Base-by-base conservation (phyloP, 2,888 invertebrate genomes). In the Stenotaenia linearis region DNA sequence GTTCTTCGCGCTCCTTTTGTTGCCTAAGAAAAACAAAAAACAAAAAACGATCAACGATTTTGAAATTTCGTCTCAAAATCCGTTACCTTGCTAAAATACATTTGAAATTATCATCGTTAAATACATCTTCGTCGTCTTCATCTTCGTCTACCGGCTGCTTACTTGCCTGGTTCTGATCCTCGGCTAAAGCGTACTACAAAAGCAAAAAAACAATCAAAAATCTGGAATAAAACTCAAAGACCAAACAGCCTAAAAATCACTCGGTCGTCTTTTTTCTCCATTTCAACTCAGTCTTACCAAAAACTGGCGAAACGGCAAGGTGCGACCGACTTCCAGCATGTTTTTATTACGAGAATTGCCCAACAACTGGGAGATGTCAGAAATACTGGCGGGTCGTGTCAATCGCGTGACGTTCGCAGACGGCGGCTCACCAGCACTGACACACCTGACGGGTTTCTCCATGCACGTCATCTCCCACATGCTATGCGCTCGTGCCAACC, bases 1-100 rank as follows among this genome's bases (percentile, higher is more conserved):
- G 84, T 81, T 89, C 89, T 82, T 89, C 89, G 81, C 89, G 83
- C 84, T 90, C 90, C 82, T 87, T 86, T 84, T 89, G 89, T 83
- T 90, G 90, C 83, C 85, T 85, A 75, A 80, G 75, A 80, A 78
- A 6, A 50, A 25, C 40, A 78, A 78, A 15, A 28, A 45, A 56
- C 2, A 23, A 77, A 18, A n/a, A 18, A 77, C 2, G 3, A 76
- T 35, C 32, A 77, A 37, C 12, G 37, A 77, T 25, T 61, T 5
- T 2, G 6, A 5, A 1, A 25, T 56, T 56, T 25, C 15, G 3
- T 18, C 3, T 35, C 4, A 15, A 40, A 37, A 40, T 6, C 12
- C 6, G n/a, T 9, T 79, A 79, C 79, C 75, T 79, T 2, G 79
- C 79, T 15, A 79, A 40, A 74, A 79, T 37, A 23, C 25, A 40